Percentiles rank a stretch among this genome's conserved stretches.
Conservation (phyloP, 1,140 invertebrate genomes). For the Bombus balteatus region DNA sequence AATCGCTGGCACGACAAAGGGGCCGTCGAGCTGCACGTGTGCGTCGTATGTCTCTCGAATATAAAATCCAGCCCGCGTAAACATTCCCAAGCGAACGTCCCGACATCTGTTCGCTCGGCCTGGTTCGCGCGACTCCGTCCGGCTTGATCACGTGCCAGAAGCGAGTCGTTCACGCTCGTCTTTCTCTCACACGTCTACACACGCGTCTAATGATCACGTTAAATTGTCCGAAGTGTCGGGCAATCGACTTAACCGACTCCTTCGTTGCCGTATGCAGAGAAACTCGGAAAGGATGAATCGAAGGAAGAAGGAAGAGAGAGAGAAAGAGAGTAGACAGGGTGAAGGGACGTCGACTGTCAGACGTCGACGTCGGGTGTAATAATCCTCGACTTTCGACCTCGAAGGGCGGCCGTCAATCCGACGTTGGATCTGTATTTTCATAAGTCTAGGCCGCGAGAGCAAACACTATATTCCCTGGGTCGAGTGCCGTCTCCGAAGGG, state of each 20-base stretch:
- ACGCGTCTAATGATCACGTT: neutral
- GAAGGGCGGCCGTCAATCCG: constrained; percentile 59
- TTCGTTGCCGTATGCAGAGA: no score
- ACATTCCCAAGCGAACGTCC: constrained; percentile 64
- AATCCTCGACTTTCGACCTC: constrained; percentile 65
- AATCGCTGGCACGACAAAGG: constrained; percentile 58
- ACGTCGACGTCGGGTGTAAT: constrained; percentile 65
- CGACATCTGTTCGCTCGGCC: constrained; percentile 64
- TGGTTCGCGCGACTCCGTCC: constrained; percentile 33
- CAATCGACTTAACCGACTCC: constrained; percentile 48
- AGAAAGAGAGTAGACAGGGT: constrained; percentile 22
- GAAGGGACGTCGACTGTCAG: constrained; percentile 65
- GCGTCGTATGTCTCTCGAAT: constrained; percentile 64
- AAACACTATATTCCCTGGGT: constrained; percentile 56
- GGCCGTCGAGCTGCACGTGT: constrained; percentile 55
- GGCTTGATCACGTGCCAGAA: constrained; percentile 63
- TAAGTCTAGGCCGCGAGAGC: constrained; percentile 60
- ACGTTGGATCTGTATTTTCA: constrained; percentile 64
- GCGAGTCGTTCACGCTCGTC: constrained; percentile 6
- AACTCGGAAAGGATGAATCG: constrained; percentile 15
- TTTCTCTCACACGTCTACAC: no score
- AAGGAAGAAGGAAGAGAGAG: neutral
- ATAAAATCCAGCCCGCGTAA: constrained; percentile 66
- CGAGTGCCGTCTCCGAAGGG: constrained; percentile 35
- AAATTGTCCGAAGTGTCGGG: constrained; percentile 29